phyloP scores from a whole-genome alignment of 2,888 invertebrate genomes.

The Anoncus sp. region DNA sequence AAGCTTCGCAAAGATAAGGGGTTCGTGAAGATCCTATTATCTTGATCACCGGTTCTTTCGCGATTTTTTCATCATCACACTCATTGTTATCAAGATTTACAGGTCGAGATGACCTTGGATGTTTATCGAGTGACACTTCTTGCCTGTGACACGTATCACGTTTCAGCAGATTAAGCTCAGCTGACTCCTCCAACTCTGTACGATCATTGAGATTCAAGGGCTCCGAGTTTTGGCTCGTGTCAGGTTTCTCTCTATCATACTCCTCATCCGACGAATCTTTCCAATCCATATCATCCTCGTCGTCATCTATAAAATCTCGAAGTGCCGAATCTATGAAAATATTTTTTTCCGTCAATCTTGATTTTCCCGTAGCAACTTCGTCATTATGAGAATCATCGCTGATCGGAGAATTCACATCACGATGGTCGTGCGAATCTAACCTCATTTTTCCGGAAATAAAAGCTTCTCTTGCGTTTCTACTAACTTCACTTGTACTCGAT shows the following conservation, averaged over 20 bases:
- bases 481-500: conserved; percentile 9
- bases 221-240: not conserved
- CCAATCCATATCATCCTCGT: conserved; percentile 47
- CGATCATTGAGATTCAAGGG: conserved; percentile 24
- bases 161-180: conserved; percentile 16
- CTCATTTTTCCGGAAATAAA: conserved; percentile 35
- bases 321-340: conserved; percentile 63
- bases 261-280: conserved; percentile 48
- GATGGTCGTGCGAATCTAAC: not conserved
- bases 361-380: not conserved
- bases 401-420: not conserved
- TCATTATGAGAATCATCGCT: not conserved
- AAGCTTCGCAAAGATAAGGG: not conserved
- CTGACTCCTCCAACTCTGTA: conserved; percentile 17
- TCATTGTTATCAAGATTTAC: conserved; percentile 12
- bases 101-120: conserved; percentile 1
- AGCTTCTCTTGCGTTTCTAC: conserved; percentile 38
- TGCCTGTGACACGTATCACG: conserved; percentile 28
- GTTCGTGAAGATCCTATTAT: conserved; percentile 1
- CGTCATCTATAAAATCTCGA: conserved; percentile 61
- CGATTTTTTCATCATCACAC: conserved; percentile 15
- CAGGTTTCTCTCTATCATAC: conserved; percentile 2
- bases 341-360: conserved; percentile 25
- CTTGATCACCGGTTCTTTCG: not conserved
- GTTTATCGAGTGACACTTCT: conserved; percentile 21